Percentiles rank a stretch among this genome's conserved stretches.
Conservation (phyloP, 2,888 invertebrate species). For the Phengaris alcon region DNA sequence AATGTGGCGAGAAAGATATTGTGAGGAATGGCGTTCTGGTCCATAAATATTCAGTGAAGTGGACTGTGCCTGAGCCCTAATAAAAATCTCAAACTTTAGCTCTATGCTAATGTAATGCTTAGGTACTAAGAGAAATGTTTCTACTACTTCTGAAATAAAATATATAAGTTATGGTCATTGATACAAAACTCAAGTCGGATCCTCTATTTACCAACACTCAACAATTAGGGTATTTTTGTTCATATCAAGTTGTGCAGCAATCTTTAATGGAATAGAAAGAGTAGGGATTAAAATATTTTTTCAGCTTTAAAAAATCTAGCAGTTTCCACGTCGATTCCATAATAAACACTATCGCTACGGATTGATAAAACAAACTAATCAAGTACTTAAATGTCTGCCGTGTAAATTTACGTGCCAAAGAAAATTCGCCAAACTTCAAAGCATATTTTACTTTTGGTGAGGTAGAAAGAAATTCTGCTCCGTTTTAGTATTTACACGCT, state of each 20-base stretch:
- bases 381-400: slow-evolving; percentile 1
- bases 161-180: too few relatives aligned
- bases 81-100: slow-evolving; percentile 18
- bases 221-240: neutral
- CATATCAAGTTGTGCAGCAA: neutral
- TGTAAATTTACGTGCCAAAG: slow-evolving; percentile 27
- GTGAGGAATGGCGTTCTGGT: slow-evolving; percentile 7
- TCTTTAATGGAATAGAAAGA: neutral
- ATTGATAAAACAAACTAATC: slow-evolving; percentile 26
- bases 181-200: neutral
- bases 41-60: slow-evolving; percentile 18
- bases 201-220: neutral
- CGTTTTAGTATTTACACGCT: slow-evolving; percentile 16
- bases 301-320: neutral
- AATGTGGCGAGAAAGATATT: slow-evolving; percentile 9
- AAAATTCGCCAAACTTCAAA: slow-evolving; percentile 23
- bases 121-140: neutral
- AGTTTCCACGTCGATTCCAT: neutral
- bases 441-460: slow-evolving; percentile 26
- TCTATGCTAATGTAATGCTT: slow-evolving; percentile 14
- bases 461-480: slow-evolving; percentile 11
- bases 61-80: slow-evolving; percentile 19
- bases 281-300: neutral
- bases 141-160: neutral
- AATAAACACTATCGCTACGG: neutral